Percentiles rank a stretch among this genome's conserved stretches.
Conservation (phyloP, 2,113 vertebrate genomes). For the Chamaea fasciata region DNA sequence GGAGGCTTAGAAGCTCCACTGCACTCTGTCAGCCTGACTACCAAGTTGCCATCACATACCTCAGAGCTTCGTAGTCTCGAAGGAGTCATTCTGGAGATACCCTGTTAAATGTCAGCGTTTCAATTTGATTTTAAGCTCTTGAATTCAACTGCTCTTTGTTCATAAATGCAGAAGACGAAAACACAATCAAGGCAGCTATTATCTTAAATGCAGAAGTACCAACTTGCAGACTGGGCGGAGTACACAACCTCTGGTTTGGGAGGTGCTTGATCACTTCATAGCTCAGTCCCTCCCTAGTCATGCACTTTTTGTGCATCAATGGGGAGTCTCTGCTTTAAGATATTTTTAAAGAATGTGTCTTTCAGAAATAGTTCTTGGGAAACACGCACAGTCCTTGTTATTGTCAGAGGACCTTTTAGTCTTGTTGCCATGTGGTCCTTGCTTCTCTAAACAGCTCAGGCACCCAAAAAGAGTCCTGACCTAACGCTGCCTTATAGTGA, state of each 20-base stretch:
- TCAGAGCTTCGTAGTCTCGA: slow-evolving; percentile 23
- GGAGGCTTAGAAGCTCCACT: neutral
- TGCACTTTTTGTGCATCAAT: neutral
- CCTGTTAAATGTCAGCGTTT: neutral
- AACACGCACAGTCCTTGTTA: slow-evolving; percentile 19
- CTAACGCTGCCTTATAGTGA: slow-evolving; percentile 51
- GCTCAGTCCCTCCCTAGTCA: neutral
- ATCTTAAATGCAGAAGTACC: neutral
- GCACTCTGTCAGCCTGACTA: neutral
- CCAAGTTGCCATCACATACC: slow-evolving; percentile 19
- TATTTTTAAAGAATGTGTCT: neutral
- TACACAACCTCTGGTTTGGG: neutral
- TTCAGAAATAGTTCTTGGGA: neutral
- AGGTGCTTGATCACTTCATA: neutral
- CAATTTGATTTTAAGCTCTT: neutral
- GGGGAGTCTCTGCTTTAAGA: neutral
- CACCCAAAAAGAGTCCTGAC: neutral
- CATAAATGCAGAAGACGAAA: neutral
- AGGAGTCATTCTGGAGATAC: neutral
- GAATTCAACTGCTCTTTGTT: neutral
- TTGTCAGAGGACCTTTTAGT: neutral
- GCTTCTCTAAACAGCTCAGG: slow-evolving; percentile 29
- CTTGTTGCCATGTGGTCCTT: neutral
- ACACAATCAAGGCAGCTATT: slow-evolving; percentile 54
- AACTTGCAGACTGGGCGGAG: neutral